Evolutionary conservation across 2,888 invertebrate genomes (phyloP).

Genomic region (Dastarcus helophoroides): DNA sequence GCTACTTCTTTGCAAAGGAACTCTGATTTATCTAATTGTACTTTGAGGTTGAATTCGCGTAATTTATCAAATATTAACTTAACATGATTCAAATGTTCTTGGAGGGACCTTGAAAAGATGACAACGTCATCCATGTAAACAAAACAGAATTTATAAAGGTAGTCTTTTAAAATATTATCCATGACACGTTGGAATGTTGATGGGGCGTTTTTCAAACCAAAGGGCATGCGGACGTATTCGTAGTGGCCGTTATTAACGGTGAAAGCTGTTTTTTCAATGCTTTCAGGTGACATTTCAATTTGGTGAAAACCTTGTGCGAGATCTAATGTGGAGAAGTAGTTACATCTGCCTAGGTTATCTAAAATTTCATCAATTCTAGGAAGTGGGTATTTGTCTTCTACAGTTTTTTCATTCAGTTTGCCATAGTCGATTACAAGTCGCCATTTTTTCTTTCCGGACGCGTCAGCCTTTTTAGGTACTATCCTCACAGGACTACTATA

Average conservation of each 20-base stretch:
- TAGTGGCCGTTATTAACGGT: constrained; percentile 17
- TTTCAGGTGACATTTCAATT: constrained; percentile 17
- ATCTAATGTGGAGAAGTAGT: constrained; percentile 19
- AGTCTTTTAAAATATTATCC: constrained; percentile 17
- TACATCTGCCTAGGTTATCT: constrained; percentile 18
- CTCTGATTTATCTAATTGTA: too few relatives aligned
- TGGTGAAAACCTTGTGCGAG: constrained; percentile 20
- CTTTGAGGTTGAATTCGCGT: constrained; percentile 13
- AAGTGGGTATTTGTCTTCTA: constrained; percentile 6
- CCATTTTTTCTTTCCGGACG: constrained; percentile 15
- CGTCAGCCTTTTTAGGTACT: constrained; percentile 14
- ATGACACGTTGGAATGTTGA: constrained; percentile 21
- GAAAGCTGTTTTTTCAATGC: constrained; percentile 21
- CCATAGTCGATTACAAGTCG: constrained; percentile 13
- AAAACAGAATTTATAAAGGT: constrained; percentile 13
- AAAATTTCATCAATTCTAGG: constrained; percentile 19
- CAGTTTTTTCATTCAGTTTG: constrained; percentile 5
- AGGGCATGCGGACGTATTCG: constrained; percentile 20
- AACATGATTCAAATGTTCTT: constrained; percentile 15
- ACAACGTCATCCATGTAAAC: constrained; percentile 19
- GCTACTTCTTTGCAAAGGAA: too few relatives aligned
- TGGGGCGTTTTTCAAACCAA: constrained; percentile 21
- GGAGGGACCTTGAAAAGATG: constrained; percentile 15
- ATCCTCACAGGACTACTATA: constrained; percentile 11
- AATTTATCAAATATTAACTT: constrained; percentile 15